A percentile compares a stretch with the other conserved stretches of the same genome.
Conservation (phyloP, 2,113 vertebrate species). For the Orcinus orca region DNA sequence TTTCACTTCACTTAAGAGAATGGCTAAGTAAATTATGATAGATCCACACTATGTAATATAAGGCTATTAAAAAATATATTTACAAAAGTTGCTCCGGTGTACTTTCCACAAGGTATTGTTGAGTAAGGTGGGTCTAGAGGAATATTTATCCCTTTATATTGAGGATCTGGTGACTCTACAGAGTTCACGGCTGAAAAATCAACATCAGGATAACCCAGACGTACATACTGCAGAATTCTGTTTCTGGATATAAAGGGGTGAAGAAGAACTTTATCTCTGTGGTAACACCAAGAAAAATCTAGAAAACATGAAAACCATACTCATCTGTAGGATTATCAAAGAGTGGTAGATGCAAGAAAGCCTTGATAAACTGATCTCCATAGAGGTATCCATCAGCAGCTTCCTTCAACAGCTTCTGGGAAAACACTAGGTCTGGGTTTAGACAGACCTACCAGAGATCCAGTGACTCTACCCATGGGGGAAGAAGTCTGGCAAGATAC, state of each 20-base stretch:
- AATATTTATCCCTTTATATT: neutral
- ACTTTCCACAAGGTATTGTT: neutral
- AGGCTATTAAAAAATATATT: neutral
- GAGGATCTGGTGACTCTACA: neutral
- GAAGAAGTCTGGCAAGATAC: neutral
- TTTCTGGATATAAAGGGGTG: neutral
- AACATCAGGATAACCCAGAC: neutral
- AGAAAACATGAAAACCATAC: neutral
- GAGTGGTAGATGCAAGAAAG: neutral
- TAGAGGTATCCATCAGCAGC: neutral
- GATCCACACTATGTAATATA: neutral
- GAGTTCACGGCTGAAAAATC: neutral
- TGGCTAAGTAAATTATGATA: neutral
- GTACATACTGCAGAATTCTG: neutral
- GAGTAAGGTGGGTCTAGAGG: neutral
- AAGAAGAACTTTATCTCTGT: neutral
- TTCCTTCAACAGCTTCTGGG: neutral
- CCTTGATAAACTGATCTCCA: neutral
- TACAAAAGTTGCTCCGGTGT: neutral
- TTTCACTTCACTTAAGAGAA: neutral
- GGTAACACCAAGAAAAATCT: neutral
- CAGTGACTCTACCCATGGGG: neutral
- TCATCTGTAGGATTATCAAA: neutral
- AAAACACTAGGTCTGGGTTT: neutral
- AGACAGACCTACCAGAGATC: neutral